Evolutionary conservation across 1,140 invertebrate genomes (phyloP), one percentile per base, ranked within the genome.

Genomic region (Hylaeus volcanicus): DNA sequence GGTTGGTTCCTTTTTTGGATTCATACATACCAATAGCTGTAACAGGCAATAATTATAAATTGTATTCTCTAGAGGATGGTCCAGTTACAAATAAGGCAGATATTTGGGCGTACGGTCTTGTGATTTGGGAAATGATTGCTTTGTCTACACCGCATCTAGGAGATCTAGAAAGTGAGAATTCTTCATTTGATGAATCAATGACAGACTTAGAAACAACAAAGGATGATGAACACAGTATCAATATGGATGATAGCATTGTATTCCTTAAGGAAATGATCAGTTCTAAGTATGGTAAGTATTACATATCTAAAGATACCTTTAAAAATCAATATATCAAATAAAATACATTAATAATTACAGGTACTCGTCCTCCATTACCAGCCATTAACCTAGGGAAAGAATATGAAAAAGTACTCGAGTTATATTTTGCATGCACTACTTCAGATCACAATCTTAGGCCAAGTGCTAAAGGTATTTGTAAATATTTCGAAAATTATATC

Each of bases 121-220:
- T 96, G 1, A 87, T 98, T 14, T 97, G 96, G 95, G 97, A 98
- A 94, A 98, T 97, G 95, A 93, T 98, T 88, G 94, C 97, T 0
- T 91, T 97, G 11, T 92, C 94, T 70, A 91, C 95, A 9, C 96
- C 97, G n/a, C 96, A 96, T 90, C 85, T 92, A 1, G 90, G 94
- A 72, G 15, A 55, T 2, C 26, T 15, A 5, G 86, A 90, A 69
- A 70, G 91, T 41, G 91, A 94, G 41, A 73, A 55, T 5, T 86
- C 88, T 65, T 79, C 45, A 48, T 48, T 81, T 39, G 81, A 92
- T 73, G 81, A 89, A 51, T 87, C 73, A 61, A 6, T 56, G 6
- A 9, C 5, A 61, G 65, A 69, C n/a, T 15, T 15, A 1, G n/a
- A 66, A 9, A 51, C 9, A n/a, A 60, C 5, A 53, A 64, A 78